Percentiles rank a stretch among this genome's conserved stretches.
Evolutionary conservation across 2,113 vertebrate genomes (phyloP).

Genomic region (Sylvietta virens): DNA sequence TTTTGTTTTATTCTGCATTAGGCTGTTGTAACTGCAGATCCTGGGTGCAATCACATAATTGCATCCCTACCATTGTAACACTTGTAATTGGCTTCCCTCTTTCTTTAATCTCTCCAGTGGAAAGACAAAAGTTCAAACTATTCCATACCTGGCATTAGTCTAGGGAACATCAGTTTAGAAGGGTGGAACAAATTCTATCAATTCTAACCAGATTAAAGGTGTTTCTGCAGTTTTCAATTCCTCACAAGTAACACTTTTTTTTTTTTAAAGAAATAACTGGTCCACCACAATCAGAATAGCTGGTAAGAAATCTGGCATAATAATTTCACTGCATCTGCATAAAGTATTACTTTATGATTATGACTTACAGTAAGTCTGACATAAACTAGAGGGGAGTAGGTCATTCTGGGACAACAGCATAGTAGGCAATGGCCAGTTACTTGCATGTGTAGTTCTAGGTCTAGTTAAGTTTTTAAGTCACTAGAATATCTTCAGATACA

Average conservation of each 20-base stretch:
- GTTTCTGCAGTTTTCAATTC: not conserved
- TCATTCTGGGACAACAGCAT: not conserved
- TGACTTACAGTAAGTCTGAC: not conserved
- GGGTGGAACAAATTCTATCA: not conserved
- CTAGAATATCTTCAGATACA: not conserved
- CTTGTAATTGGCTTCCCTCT: not conserved
- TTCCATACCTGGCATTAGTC: not conserved
- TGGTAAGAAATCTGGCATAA: not conserved
- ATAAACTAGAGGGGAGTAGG: not conserved
- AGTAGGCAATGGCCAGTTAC: not conserved
- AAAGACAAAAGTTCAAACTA: not conserved
- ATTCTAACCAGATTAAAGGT: conserved; percentile 31
- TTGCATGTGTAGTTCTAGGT: not conserved
- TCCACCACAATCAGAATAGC: not conserved
- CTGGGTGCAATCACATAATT: not conserved
- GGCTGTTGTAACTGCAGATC: not conserved
- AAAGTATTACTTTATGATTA: not conserved
- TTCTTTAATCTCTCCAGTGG: not conserved
- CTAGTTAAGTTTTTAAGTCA: not conserved
- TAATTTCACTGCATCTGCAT: not conserved
- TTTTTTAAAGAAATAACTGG: not conserved
- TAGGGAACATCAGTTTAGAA: conserved; percentile 1
- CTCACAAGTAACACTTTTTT: not conserved
- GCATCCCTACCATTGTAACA: not conserved
- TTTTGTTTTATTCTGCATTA: not conserved